Percentiles rank a stretch among this genome's conserved stretches.
Conservation (phyloP, 2,797 vertebrate species). For the Iguana delicatissima region DNA sequence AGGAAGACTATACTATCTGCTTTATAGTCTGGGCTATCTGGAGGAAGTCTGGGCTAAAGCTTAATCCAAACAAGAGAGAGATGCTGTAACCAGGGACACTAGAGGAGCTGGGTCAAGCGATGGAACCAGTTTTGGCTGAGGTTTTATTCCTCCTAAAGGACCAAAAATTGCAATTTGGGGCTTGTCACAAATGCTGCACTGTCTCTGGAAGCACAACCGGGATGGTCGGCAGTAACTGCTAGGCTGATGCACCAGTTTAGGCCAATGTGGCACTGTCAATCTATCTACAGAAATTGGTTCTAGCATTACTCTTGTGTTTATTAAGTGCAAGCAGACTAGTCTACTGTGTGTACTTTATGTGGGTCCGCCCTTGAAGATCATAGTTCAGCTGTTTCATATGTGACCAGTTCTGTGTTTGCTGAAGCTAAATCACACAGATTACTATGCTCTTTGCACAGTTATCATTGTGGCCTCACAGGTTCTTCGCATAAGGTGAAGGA, state of each 20-base stretch:
- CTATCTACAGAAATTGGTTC: background rate
- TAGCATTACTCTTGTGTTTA: no score
- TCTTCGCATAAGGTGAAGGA: conserved; percentile 20
- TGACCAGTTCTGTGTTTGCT: background rate
- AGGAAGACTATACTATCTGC: background rate
- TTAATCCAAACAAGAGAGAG: background rate
- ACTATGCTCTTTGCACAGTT: background rate
- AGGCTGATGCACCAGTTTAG: background rate
- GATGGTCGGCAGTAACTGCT: background rate
- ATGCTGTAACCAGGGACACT: background rate
- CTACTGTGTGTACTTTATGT: background rate
- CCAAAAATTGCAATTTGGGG: background rate
- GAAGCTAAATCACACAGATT: background rate
- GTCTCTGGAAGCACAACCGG: background rate
- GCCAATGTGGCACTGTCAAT: background rate
- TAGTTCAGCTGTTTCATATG: background rate
- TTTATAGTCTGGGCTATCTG: background rate
- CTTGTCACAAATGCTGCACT: background rate
- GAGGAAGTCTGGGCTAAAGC: background rate
- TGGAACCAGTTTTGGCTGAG: background rate
- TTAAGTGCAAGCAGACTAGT: background rate
- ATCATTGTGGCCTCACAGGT: conserved; percentile 52
- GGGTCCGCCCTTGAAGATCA: background rate
- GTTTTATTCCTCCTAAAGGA: background rate
- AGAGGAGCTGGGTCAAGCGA: background rate